These are phyloP conservation scores for Psococerastis gibbosa DNA, from an alignment of 2,888 invertebrate species.

Conservation along the genomic window DNA sequence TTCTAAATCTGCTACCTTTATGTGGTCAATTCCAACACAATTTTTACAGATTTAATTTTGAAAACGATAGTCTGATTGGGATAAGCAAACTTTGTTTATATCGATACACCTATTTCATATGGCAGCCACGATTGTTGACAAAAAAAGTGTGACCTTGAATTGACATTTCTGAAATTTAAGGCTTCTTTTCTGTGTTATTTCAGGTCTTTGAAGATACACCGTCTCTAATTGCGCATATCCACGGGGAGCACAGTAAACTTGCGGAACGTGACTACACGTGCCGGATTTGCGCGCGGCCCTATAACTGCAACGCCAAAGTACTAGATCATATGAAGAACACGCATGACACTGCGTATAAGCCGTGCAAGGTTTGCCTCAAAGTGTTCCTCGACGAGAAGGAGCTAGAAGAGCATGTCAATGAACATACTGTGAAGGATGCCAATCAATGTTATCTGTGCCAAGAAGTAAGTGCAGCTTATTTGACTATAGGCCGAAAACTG, in stretches of 20 bases:
- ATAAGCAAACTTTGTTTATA: too few relatives aligned
- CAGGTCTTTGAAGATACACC: conserved; percentile 32
- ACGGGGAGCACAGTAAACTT: conserved; percentile 29
- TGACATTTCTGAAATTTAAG: too few relatives aligned
- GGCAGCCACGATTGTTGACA: too few relatives aligned
- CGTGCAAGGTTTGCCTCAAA: conserved; percentile 37
- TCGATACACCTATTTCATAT: too few relatives aligned
- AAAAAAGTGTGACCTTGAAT: too few relatives aligned
- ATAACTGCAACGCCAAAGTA: conserved; percentile 37
- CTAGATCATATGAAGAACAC: conserved; percentile 37
- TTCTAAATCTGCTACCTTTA: too few relatives aligned
- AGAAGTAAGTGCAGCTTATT: conserved; percentile 10
- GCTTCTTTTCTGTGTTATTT: too few relatives aligned
- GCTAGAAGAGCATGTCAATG: conserved; percentile 30
- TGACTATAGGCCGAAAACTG: too few relatives aligned
- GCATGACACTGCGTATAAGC: conserved; percentile 35
- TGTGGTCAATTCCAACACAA: too few relatives aligned
- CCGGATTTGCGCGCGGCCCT: conserved; percentile 37
- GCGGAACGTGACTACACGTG: conserved; percentile 32
- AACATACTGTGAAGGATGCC: conserved; percentile 17
- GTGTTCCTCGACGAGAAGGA: conserved; percentile 34
- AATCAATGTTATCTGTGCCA: conserved; percentile 12
- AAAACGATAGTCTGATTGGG: too few relatives aligned
- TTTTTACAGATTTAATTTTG: too few relatives aligned
- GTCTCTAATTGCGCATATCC: conserved; percentile 34